A percentile compares a stretch with the other conserved stretches of the same genome.
Evolutionary conservation across 2,797 vertebrate species (phyloP).

Genomic region (Sebastolobus alascanus): DNA sequence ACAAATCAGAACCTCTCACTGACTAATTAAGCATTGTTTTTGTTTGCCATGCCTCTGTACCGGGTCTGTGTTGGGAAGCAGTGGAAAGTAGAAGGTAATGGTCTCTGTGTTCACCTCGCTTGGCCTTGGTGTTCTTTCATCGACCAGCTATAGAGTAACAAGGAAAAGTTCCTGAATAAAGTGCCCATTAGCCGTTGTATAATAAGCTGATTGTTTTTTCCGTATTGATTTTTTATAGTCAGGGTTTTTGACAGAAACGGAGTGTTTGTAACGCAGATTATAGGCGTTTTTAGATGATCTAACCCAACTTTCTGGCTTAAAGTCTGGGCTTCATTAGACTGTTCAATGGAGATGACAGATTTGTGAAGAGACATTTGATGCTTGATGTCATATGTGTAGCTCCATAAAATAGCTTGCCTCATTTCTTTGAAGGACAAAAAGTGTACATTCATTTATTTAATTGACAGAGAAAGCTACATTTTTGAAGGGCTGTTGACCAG

Average conservation of each 20-base stretch:
- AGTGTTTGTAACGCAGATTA: slow-evolving; percentile 9
- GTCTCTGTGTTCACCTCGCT: slow-evolving; percentile 45
- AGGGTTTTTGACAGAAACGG: slow-evolving; percentile 25
- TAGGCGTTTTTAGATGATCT: not conserved
- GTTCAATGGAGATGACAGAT: slow-evolving; percentile 17
- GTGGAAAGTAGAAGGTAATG: slow-evolving; percentile 34
- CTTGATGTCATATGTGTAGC: not conserved
- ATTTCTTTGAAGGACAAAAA: not conserved
- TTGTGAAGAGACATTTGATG: slow-evolving; percentile 25
- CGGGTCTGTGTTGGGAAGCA: slow-evolving; percentile 22
- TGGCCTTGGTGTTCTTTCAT: slow-evolving; percentile 47
- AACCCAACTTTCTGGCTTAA: not conserved
- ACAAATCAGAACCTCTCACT: slow-evolving; percentile 42
- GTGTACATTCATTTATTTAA: not conserved
- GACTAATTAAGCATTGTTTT: slow-evolving; percentile 57
- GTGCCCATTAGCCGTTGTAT: slow-evolving; percentile 58
- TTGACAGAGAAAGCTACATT: not conserved
- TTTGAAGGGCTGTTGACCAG: not conserved
- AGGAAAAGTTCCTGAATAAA: slow-evolving; percentile 44
- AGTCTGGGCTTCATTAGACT: slow-evolving; percentile 3
- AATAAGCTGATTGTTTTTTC: slow-evolving; percentile 22
- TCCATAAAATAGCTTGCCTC: not conserved
- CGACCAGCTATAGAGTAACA: slow-evolving; percentile 52
- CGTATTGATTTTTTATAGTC: slow-evolving; percentile 29
- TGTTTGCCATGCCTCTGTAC: not conserved